Conservation (phyloP, 1,140 invertebrate genomes). For the Sminthurinus signatus region DNA sequence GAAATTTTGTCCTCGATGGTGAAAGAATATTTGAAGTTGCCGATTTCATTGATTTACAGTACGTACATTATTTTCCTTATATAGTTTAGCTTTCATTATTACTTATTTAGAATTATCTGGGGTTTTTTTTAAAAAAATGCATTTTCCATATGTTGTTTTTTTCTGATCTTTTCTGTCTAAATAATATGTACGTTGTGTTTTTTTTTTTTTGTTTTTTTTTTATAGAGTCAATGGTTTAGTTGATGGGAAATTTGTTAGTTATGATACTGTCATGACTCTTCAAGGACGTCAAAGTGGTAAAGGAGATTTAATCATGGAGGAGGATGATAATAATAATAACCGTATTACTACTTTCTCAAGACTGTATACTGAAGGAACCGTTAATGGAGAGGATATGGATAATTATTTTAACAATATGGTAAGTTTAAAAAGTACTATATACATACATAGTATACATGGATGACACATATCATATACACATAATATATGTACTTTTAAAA, state of each 20-base stretch:
- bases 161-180: not conserved
- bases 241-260: not conserved
- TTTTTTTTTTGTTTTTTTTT: no score
- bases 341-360: not conserved
- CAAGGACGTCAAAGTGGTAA: not conserved
- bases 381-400: slow-evolving; percentile 7
- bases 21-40: not conserved
- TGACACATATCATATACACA: no score
- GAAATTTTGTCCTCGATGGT: not conserved
- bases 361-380: not conserved
- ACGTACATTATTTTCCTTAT: no score
- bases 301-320: not conserved
- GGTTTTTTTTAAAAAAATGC: not conserved
- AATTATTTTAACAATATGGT: not conserved
- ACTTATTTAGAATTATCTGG: no score
- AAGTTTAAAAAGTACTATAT: not conserved
- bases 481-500: no score
- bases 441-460: no score
- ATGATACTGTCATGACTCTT: not conserved
- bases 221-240: not conserved
- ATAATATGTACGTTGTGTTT: not conserved
- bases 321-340: not conserved
- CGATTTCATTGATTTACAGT: not conserved
- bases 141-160: not conserved
- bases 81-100: no score